A percentile compares a stretch with the other conserved stretches of the same genome.
Conservation (phyloP, 2,888 invertebrate genomes). For the Xylota segnis region DNA sequence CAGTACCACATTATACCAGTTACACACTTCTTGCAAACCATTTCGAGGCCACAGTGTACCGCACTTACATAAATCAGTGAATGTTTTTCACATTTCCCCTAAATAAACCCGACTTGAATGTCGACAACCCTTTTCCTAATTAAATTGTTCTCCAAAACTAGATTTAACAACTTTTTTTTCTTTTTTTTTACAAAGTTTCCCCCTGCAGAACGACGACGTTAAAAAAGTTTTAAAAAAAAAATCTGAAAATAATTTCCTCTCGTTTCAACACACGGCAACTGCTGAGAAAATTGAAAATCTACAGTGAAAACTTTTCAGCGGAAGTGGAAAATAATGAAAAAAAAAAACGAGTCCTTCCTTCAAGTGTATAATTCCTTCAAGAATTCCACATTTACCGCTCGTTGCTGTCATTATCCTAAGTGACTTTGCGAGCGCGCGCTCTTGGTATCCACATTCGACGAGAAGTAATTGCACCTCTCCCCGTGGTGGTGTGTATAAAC, state of each 20-base stretch:
- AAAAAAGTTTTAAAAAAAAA: neutral
- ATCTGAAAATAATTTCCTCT: constrained; percentile 12
- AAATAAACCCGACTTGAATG: constrained; percentile 17
- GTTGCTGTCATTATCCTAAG: constrained; percentile 72
- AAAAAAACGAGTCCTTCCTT: constrained; percentile 75
- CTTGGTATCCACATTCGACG: constrained; percentile 22
- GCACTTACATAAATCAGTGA: constrained; percentile 1
- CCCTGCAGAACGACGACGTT: neutral
- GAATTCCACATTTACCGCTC: constrained; percentile 63
- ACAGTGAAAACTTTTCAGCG: constrained; percentile 39
- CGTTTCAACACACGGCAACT: neutral
- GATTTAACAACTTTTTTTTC: constrained; percentile 3
- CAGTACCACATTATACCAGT: too few relatives aligned
- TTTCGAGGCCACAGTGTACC: neutral
- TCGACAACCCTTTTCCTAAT: constrained; percentile 28
- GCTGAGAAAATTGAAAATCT: constrained; percentile 10
- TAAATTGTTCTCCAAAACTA: constrained; percentile 36
- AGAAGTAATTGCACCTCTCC: constrained; percentile 39
- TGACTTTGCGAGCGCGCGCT: constrained; percentile 50
- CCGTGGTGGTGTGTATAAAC: neutral
- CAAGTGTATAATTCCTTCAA: constrained; percentile 78
- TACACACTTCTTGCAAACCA: neutral
- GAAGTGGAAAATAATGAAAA: constrained; percentile 59
- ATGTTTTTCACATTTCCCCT: neutral
- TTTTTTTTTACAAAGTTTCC: constrained; percentile 9